These are phyloP conservation scores for Ophioderma brevispina DNA, from an alignment of 35 echinoderm and acorn worm species.

Conservation along the genomic window DNA sequence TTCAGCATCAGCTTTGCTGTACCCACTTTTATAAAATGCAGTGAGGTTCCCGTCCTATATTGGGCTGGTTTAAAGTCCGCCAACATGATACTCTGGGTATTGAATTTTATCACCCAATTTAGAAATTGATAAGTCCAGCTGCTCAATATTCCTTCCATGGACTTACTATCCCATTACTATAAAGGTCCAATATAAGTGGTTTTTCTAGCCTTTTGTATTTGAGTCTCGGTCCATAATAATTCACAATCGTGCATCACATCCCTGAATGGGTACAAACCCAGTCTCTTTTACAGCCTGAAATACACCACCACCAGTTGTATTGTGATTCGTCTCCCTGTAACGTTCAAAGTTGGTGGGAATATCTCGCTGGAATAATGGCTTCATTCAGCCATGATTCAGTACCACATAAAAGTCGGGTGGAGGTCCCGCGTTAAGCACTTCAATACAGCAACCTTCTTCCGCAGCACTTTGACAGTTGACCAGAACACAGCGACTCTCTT, in stretches of 20 bases:
- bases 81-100: too few species aligned
- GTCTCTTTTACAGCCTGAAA: not conserved
- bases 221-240: not conserved
- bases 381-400: conserved; percentile 42
- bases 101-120: too few species aligned
- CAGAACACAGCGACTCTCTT: not conserved
- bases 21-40: too few species aligned
- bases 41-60: too few species aligned
- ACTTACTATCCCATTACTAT: not conserved
- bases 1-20: too few species aligned
- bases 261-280: not conserved
- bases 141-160: too few species aligned
- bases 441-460: not conserved
- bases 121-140: too few species aligned
- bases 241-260: not conserved
- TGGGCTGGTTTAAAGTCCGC: too few species aligned
- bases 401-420: conserved; percentile 29
- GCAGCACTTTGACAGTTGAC: not conserved
- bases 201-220: not conserved
- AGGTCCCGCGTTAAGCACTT: not conserved
- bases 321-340: not conserved
- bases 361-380: conserved; percentile 20
- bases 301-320: not conserved
- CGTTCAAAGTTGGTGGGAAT: conserved; percentile 23
- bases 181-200: not conserved